These are phyloP conservation scores for Lordiphosa clarofinis DNA, from an alignment of 1,140 invertebrate species.

Conservation along the genomic window DNA sequence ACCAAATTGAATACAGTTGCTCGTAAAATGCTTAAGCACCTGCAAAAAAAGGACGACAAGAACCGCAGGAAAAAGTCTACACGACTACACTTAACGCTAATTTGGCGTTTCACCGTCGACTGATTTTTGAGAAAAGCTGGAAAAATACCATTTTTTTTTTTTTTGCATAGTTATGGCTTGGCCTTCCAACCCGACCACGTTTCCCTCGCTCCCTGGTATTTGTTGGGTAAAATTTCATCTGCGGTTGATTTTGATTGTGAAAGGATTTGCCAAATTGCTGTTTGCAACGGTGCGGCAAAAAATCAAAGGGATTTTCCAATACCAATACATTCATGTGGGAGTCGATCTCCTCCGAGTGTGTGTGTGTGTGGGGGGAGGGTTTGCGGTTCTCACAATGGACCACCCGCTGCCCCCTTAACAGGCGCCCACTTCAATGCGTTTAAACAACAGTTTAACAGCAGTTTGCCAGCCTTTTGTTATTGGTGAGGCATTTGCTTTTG, in stretches of 20 bases:
- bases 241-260: conserved; percentile 79
- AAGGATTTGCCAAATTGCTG: conserved; percentile 79
- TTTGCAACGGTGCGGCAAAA: conserved; percentile 73
- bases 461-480: conserved; percentile 74
- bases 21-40: conserved; percentile 75
- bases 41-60: conserved; percentile 46
- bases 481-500: conserved; percentile 64
- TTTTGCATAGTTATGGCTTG: conserved; percentile 33
- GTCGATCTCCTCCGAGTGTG: conserved; percentile 22
- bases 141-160: conserved; percentile 31
- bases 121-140: conserved; percentile 49
- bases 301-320: conserved; percentile 75
- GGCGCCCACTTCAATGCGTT: conserved; percentile 53
- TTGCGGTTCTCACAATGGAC: conserved; percentile 64
- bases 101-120: conserved; percentile 69
- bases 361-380: conserved; percentile 30
- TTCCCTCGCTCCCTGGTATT: conserved; percentile 34
- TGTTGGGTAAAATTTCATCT: conserved; percentile 74
- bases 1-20: conserved; percentile 71
- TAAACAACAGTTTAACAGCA: conserved; percentile 76
- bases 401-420: conserved; percentile 4
- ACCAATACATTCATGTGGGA: conserved; percentile 59
- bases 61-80: conserved; percentile 7
- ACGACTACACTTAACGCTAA: conserved; percentile 64
- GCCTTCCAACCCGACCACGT: conserved; percentile 1